Evolutionary conservation across 1,140 invertebrate species (phyloP), one percentile per base, ranked within the genome.

Genomic region (Calephelis virginiensis): DNA sequence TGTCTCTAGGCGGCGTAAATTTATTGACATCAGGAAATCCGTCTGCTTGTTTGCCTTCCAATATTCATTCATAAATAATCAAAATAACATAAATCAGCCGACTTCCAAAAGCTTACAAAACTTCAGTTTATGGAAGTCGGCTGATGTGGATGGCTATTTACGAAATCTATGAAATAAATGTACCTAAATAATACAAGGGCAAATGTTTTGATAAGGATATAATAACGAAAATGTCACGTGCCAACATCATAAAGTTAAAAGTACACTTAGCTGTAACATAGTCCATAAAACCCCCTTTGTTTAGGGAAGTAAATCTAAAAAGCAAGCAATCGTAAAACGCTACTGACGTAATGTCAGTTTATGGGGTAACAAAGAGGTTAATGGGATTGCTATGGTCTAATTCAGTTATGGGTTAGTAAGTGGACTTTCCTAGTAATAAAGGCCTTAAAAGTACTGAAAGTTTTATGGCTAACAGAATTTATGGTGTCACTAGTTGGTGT

Each of bases 361-460:
- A 82, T 75, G 77, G 71, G 64, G 73, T 68, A 67, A 68, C 71
- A 61, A 81, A 82, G 76, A 80, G 80, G 82, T 85, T 80, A 81
- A 70, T 73, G 64, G 76, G 67, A 76, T 76, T 65, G 66, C 65
- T 47, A 38, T 64, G 67, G 68, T 43, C 40, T 12, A 59, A 59
- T 37, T 38, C 53, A 38, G 12, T 59, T 37, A 59, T 28, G 12
- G 37, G 12, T 12, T 56, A 43, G 40, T 37, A 37, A 28, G 17
- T 56, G 53, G 17, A 56, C 53, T 56, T 56, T 56, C n/a, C 12
- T 56, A 11, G 17, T 56, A 56, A 10, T 53, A 53, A 53, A 11
- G 10, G 8, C 6, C n/a, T 28, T 53, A 53, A 43, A 43, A 8
- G 40, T 43, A 43, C 40, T 43, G 40, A 9, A 7, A 9, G 6